Base-by-base conservation (phyloP, 2,888 invertebrate genomes). In the Deilephila porcellus region DNA sequence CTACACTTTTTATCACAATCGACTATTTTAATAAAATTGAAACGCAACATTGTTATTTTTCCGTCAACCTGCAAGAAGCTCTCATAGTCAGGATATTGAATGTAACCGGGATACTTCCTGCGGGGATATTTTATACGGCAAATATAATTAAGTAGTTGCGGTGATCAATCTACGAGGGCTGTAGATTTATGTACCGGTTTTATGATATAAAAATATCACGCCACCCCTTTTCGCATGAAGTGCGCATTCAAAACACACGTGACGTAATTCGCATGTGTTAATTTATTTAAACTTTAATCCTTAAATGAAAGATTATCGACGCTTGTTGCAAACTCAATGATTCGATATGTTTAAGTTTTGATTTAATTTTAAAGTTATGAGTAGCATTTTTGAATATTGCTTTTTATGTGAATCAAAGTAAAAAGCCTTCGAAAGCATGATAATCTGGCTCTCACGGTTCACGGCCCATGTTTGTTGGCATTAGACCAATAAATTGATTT, bases 21-120 rank as follows among this genome's bases (percentile, higher is more conserved):
- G 56, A 56, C n/a, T 56, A 56, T 56, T 56, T 6, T 19, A n/a
- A n/a, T 19, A 56, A 19, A 56, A 56, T 3, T 37, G 37, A 4
- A 53, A 53, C 6, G 19, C 64, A 70, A 56, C 70, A 60, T 71
- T 25, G 25, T 25, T 53, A 63, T 60, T 52, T 70, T 37, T 14
- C 56, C 52, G 37, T 53, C 25, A 63, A 25, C 4, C 56, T 52
- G 53, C 70, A 62, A 60, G 20, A 71, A 53, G 17, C 60, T 37
- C 73, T 71, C 73, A 62, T 59, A 45, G 34, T 32, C 73, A 82
- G 83, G 83, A 84, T 86, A 85, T 85, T 84, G 80, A 84, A 84
- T 83, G 83, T 83, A 85, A 85, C 82, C 81, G 74, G 81, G 81
- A 81, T 81, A 85, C 85, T 85, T 88, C 87, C 88, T 83, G 83